phyloP scores from a whole-genome alignment of 2,113 vertebrate genomes.

The Odontophorus gujanensis region DNA sequence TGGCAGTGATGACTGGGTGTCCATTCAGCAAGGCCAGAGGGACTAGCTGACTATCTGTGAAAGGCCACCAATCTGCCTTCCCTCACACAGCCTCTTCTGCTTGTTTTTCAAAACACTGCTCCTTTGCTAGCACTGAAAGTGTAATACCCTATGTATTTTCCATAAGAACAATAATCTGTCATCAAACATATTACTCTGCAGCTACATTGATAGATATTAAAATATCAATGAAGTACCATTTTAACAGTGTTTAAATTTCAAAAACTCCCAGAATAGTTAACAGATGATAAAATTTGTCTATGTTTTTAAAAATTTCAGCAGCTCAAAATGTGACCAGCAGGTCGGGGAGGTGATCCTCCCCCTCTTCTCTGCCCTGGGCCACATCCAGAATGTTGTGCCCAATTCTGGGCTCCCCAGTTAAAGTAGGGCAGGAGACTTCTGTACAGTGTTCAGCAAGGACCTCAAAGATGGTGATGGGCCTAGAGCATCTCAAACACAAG shows the following conservation, averaged over 20 bases:
- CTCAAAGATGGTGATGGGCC: too few species aligned
- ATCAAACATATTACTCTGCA: not conserved
- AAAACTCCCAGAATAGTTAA: not conserved
- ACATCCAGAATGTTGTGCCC: too few species aligned
- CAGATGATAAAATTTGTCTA: not conserved
- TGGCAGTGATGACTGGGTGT: not conserved
- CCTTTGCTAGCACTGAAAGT: not conserved
- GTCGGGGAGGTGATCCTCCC: too few species aligned
- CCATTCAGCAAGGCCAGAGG: not conserved
- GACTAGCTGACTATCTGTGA: not conserved
- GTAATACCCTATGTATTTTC: rapidly evolving
- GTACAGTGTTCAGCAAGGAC: too few species aligned
- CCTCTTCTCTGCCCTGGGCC: too few species aligned
- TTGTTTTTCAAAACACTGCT: not conserved
- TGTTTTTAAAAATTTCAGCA: not conserved
- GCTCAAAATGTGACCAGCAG: not conserved
- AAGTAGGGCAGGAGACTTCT: too few species aligned
- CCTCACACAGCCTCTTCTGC: not conserved
- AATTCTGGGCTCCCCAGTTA: too few species aligned
- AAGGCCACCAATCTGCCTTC: not conserved
- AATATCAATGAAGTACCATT: not conserved
- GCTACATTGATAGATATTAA: not conserved
- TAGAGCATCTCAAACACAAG: too few species aligned
- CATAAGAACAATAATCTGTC: not conserved
- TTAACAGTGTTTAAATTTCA: not conserved